phyloP scores from a whole-genome alignment of 2,113 vertebrate genomes.

The Alethe diademata region DNA sequence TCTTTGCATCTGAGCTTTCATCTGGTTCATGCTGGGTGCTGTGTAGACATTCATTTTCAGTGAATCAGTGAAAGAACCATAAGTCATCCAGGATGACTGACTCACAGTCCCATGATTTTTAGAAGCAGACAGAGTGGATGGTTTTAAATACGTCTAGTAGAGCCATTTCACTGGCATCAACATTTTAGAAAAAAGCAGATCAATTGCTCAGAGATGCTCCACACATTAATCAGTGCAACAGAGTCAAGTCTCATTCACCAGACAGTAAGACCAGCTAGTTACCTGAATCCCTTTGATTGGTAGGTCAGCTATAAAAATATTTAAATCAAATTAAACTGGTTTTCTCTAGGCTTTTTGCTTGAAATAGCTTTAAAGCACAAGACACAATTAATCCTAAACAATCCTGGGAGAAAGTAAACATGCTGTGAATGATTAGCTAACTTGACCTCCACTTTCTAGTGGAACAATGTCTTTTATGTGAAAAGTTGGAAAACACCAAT shows the following conservation, averaged over 20 bases:
- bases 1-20: not conserved
- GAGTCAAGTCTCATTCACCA: not conserved
- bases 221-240: not conserved
- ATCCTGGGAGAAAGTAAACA: constrained; percentile 54
- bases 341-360: not conserved
- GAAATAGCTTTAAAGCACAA: constrained; percentile 24
- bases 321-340: not conserved
- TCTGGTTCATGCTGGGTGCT: not conserved
- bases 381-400: constrained; percentile 30
- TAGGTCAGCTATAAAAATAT: not conserved
- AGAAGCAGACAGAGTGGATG: not conserved
- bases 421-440: constrained; percentile 58
- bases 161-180: not conserved
- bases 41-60: not conserved
- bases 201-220: not conserved
- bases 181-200: not conserved
- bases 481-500: constrained; percentile 34
- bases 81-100: constrained; percentile 23
- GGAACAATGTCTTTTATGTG: constrained; percentile 51
- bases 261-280: not conserved
- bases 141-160: not conserved
- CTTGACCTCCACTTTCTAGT: constrained; percentile 20
- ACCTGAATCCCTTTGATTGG: not conserved
- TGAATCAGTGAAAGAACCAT: constrained; percentile 7
- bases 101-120: constrained; percentile 50